phyloP scores from a whole-genome alignment of 2,113 vertebrate genomes.

The Mugil cephalus region DNA sequence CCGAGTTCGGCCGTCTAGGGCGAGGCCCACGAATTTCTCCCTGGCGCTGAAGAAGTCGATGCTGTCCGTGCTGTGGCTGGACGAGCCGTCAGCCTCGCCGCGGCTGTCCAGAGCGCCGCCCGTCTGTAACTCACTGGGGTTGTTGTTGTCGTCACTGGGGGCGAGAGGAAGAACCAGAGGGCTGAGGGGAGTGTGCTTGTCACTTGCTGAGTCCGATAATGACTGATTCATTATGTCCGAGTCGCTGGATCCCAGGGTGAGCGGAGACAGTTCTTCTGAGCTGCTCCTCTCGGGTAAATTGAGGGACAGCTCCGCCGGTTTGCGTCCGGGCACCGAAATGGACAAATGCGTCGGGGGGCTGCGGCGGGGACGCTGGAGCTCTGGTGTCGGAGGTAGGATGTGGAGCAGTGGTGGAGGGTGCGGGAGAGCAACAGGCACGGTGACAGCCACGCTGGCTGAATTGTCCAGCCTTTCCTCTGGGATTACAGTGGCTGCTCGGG shows the following conservation, averaged over 20 bases:
- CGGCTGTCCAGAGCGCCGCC: constrained; percentile 15
- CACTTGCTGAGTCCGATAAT: constrained; percentile 36
- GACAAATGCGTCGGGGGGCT: constrained; percentile 30
- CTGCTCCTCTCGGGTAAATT: constrained; percentile 43
- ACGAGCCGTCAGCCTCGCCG: constrained; percentile 61
- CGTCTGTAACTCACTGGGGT: constrained; percentile 33
- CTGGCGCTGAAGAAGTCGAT: constrained; percentile 95
- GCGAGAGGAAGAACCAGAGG: background rate
- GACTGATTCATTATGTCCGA: constrained; percentile 44
- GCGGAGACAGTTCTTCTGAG: constrained; percentile 59
- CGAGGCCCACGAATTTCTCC: constrained; percentile 93
- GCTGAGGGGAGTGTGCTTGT: constrained; percentile 48
- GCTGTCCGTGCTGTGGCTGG: constrained; percentile 88
- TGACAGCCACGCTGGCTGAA: constrained; percentile 36
- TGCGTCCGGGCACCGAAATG: constrained; percentile 42
- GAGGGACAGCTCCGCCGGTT: constrained; percentile 41
- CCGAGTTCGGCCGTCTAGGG: constrained; percentile 85
- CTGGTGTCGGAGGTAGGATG: constrained; percentile 61
- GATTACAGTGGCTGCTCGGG: constrained; percentile 71
- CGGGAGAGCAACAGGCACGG: constrained; percentile 45
- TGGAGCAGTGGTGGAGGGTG: constrained; percentile 67
- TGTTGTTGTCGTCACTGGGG: constrained; percentile 72
- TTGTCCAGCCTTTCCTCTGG: constrained; percentile 67
- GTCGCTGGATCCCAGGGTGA: constrained; percentile 51
- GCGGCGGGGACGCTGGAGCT: constrained; percentile 39